A percentile compares a stretch with the other conserved stretches of the same genome.
Conservation (phyloP, 2,113 vertebrate species). For the Ia io region DNA sequence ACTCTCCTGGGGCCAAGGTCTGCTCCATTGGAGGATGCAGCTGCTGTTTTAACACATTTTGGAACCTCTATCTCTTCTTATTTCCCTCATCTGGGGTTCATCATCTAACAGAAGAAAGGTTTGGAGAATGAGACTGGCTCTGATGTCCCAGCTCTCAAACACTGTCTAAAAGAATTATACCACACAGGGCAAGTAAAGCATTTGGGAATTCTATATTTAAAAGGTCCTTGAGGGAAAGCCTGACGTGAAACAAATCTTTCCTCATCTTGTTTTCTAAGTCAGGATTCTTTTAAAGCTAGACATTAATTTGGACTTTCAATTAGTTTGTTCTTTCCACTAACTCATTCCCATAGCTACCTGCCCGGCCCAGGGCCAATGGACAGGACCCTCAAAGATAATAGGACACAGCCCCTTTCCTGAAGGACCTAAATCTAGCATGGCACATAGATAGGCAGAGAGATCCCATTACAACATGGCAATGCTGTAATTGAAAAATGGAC, state of each 20-base stretch:
- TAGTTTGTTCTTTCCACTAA: background rate
- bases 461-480: background rate
- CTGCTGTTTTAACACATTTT: background rate
- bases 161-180: background rate
- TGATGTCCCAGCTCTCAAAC: background rate
- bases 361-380: background rate
- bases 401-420: background rate
- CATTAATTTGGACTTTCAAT: background rate
- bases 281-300: background rate
- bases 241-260: background rate
- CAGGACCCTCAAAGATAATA: background rate
- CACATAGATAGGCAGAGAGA: background rate
- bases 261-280: constrained; percentile 6
- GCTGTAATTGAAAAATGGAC: background rate
- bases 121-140: background rate
- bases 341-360: background rate
- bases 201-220: background rate
- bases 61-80: background rate
- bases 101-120: background rate
- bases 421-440: background rate
- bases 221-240: background rate
- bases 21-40: background rate
- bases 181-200: background rate
- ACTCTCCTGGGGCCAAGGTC: background rate
- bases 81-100: background rate